Evolutionary conservation across 2,113 vertebrate species (phyloP).

Genomic region (Urocynchramus pylzowi): DNA sequence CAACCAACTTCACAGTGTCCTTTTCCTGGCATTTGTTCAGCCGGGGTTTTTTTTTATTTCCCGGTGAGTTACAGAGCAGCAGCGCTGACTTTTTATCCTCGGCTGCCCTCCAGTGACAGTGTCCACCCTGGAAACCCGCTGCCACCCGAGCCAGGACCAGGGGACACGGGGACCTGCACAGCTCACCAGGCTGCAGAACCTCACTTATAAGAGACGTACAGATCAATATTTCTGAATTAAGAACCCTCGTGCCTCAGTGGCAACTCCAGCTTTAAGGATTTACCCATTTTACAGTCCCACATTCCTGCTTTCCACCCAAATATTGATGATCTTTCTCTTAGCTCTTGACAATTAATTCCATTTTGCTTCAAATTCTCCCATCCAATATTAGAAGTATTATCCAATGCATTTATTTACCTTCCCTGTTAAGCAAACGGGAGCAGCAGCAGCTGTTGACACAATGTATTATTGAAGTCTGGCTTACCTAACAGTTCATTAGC

Average conservation of each 20-base stretch:
- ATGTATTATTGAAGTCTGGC: neutral
- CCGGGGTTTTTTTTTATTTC: neutral
- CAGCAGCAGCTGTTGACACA: neutral
- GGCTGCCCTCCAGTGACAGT: constrained; percentile 21
- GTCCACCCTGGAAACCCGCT: neutral
- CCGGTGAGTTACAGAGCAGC: fast-evolving
- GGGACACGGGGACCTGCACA: neutral
- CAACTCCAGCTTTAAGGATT: neutral
- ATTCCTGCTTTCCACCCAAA: neutral
- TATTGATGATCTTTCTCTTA: neutral
- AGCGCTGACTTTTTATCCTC: neutral
- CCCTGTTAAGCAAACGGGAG: neutral
- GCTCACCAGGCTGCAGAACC: neutral
- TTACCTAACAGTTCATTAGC: neutral
- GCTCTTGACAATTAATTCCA: neutral
- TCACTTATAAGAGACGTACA: fast-evolving
- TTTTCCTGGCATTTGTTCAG: neutral
- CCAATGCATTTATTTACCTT: neutral
- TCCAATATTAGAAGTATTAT: neutral
- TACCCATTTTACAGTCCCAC: neutral
- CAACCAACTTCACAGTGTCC: neutral
- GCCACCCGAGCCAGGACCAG: fast-evolving
- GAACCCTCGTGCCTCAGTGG: neutral
- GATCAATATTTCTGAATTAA: neutral
- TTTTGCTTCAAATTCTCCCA: neutral